phyloP scores from a whole-genome alignment of 2,888 invertebrate species.

The Pachymerium ferrugineum region DNA sequence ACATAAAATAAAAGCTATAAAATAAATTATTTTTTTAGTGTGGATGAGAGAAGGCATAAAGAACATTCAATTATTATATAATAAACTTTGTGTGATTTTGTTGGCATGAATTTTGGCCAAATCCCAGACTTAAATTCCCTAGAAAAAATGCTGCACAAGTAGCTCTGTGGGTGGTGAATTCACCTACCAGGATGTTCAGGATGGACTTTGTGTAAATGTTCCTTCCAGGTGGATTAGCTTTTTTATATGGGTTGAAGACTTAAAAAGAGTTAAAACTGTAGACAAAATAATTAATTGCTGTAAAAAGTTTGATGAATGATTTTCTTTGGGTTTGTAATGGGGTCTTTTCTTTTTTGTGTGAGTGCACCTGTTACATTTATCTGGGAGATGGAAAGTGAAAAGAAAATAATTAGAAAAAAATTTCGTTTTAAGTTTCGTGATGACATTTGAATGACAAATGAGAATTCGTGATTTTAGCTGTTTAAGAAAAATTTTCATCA shows the following conservation, averaged over 20 bases:
- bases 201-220: neutral
- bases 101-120: neutral
- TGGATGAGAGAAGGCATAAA: neutral
- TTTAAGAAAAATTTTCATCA: too few relatives aligned
- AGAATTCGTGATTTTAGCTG: too few relatives aligned
- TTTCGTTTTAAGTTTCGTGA: too few relatives aligned
- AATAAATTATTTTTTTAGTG: neutral
- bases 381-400: neutral
- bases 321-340: neutral
- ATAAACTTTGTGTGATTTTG: neutral
- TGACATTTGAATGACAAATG: too few relatives aligned
- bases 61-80: constrained; percentile 10
- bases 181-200: neutral
- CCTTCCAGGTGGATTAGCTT: neutral
- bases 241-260: too few relatives aligned
- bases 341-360: neutral
- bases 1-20: neutral
- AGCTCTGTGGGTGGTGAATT: neutral
- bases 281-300: constrained; percentile 21
- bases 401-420: too few relatives aligned
- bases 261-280: neutral
- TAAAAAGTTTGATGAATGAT: constrained; percentile 7
- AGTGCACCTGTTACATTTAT: neutral
- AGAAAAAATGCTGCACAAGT: neutral
- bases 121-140: neutral